Percentiles rank a stretch among this genome's conserved stretches.
Evolutionary conservation across 37 sponge, comb jelly and placozoan genomes (phyloP).

Genomic region (Hormiphora californensis): DNA sequence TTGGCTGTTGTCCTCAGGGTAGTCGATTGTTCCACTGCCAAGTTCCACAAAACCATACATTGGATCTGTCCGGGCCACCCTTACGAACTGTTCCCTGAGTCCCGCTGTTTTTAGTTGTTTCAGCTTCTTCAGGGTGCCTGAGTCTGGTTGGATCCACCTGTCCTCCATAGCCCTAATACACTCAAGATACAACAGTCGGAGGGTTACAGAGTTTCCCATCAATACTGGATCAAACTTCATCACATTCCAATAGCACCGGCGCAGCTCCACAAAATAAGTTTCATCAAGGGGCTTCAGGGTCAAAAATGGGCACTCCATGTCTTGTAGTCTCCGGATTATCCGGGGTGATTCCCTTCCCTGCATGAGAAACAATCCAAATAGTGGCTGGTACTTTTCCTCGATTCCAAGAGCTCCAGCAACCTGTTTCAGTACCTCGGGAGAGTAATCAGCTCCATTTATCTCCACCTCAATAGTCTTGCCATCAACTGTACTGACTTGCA

Average conservation of each 20-base stretch:
- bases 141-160: slow-evolving; percentile 21
- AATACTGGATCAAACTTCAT: background rate
- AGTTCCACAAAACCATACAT: slow-evolving; percentile 9
- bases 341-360: background rate
- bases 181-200: background rate
- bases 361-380: background rate
- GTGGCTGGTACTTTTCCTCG: background rate
- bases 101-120: slow-evolving; percentile 22
- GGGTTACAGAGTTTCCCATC: background rate
- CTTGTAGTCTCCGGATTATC: background rate
- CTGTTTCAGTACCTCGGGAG: background rate
- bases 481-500: background rate
- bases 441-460: background rate
- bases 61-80: background rate
- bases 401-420: background rate
- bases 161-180: slow-evolving; percentile 3
- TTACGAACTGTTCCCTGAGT: slow-evolving; percentile 1
- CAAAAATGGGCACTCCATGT: slow-evolving; percentile 12
- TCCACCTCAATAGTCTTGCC: background rate
- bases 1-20: background rate
- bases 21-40: background rate
- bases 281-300: slow-evolving; percentile 11
- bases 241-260: background rate
- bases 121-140: background rate
- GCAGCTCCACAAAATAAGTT: background rate